These are phyloP conservation scores for Nesidiocoris tenuis DNA, from an alignment of 2,888 invertebrate genomes.

Conservation along the genomic window DNA sequence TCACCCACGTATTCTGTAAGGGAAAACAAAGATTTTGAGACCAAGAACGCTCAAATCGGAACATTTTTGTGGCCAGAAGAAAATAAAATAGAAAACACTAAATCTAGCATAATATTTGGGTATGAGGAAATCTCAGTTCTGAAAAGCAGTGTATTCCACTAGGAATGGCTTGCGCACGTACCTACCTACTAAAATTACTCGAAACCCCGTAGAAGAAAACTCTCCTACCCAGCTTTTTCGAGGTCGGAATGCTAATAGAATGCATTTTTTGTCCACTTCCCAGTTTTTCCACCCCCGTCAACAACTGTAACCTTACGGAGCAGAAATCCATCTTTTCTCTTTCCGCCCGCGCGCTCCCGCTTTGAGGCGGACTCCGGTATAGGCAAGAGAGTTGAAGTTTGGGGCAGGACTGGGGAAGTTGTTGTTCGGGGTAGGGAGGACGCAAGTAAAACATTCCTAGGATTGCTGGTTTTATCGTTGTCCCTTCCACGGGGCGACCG, in stretches of 20 bases:
- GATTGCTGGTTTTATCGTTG: conserved; percentile 38
- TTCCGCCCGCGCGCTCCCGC: background rate
- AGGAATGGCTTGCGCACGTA: too few relatives aligned
- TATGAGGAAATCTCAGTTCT: too few relatives aligned
- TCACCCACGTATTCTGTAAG: too few relatives aligned
- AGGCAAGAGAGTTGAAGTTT: background rate
- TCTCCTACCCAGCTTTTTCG: too few relatives aligned
- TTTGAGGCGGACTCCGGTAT: conserved; percentile 1
- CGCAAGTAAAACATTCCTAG: conserved; percentile 39
- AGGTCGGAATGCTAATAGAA: conserved; percentile 31
- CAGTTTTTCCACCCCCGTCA: background rate
- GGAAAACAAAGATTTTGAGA: too few relatives aligned
- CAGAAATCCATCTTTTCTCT: conserved; percentile 10
- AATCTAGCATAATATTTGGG: too few relatives aligned
- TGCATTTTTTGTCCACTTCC: conserved; percentile 26
- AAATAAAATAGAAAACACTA: too few relatives aligned
- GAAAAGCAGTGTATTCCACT: too few relatives aligned
- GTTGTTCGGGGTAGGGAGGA: background rate
- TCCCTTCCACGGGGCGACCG: conserved; percentile 3
- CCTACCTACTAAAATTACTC: too few relatives aligned
- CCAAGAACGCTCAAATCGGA: too few relatives aligned
- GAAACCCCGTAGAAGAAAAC: too few relatives aligned
- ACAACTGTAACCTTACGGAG: conserved; percentile 11
- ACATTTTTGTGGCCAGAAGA: too few relatives aligned
- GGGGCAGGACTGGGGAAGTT: background rate